Evolutionary conservation across 53 echinoderm and acorn worm species (phyloP).

Genomic region (Stichopus horrens): DNA sequence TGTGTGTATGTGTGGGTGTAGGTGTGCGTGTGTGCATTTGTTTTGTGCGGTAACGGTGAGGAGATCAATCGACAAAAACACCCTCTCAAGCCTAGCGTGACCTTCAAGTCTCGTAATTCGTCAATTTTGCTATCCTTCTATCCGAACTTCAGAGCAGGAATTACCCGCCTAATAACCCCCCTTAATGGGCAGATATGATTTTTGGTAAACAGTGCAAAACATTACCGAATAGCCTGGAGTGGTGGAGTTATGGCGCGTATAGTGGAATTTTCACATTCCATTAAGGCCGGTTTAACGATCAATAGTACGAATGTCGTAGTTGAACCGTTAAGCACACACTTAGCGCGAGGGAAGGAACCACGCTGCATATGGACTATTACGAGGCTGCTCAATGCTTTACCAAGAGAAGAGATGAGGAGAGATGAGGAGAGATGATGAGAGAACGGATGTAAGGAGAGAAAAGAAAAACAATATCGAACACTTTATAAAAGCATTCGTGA

Average conservation of each 20-base stretch:
- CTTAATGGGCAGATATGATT: slow-evolving; percentile 33
- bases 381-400: not conserved
- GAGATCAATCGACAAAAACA: not conserved
- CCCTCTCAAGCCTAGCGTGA: slow-evolving; percentile 4
- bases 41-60: not conserved
- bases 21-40: too few relatives aligned
- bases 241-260: slow-evolving; percentile 20
- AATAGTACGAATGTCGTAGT: slow-evolving; percentile 2
- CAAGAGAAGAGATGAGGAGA: too few relatives aligned
- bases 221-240: slow-evolving; percentile 27
- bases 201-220: slow-evolving; percentile 22
- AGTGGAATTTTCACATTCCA: slow-evolving; percentile 41
- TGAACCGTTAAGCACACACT: slow-evolving; percentile 41
- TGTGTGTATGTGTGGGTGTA: too few relatives aligned
- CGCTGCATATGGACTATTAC: not conserved
- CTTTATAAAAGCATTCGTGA: not conserved
- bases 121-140: slow-evolving; percentile 29
- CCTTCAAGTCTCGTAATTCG: slow-evolving; percentile 36
- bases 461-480: not conserved
- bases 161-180: slow-evolving; percentile 38
- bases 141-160: not conserved
- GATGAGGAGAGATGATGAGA: too few relatives aligned
- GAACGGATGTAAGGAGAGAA: not conserved
- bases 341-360: slow-evolving; percentile 13
- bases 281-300: slow-evolving; percentile 37